Evolutionary conservation across 2,797 vertebrate species (phyloP), one percentile per base, ranked within the genome.

Genomic region (Chelmon rostratus): DNA sequence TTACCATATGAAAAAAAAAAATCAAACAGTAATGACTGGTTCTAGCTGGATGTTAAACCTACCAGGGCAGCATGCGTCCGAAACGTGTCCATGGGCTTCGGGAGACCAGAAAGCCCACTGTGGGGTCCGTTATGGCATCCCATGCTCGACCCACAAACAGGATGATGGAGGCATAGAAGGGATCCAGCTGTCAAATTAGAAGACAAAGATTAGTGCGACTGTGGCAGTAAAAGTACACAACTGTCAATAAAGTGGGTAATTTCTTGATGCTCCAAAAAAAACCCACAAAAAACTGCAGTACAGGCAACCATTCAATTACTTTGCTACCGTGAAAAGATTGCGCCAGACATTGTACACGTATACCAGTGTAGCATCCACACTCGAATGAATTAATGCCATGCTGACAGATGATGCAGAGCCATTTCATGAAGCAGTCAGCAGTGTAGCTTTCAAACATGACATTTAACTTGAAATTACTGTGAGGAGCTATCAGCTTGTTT

Each of bases 41-140:
- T 46, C 16, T 31, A 23, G 31, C 31, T 6, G 23, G 54, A 6
- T 44, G 8, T 8, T 18, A 18, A 2, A 93, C 96, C 87, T 95
- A 99, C 98, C 98, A 99, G 54, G 98, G 98, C 93, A 99, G 92
- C 93, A 99, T 96, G 69, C 97, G 96, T 79, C 98, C 98, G 0
- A 97, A 91, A 40, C 96, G 95, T 0, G 96, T 99, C 98, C 98
- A 99, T 0, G 96, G 91, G 38, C 94, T 97, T 78, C 97, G 96
- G 88, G 97, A 99, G 83, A 99, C 96, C 83, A 98, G 96, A 89
- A 98, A 99, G 15, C 98, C 98, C 81, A 99, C 96, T 8, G 97
- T 94, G 62, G 98, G 98, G 82, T 99, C 98, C 0, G 98, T 99
- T 81, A 99, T 2, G 0, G 98, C 98, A 1, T 99, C 98, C 98